Evolutionary conservation across 2,797 vertebrate genomes (phyloP).

Genomic region (Urophycis tenuis): DNA sequence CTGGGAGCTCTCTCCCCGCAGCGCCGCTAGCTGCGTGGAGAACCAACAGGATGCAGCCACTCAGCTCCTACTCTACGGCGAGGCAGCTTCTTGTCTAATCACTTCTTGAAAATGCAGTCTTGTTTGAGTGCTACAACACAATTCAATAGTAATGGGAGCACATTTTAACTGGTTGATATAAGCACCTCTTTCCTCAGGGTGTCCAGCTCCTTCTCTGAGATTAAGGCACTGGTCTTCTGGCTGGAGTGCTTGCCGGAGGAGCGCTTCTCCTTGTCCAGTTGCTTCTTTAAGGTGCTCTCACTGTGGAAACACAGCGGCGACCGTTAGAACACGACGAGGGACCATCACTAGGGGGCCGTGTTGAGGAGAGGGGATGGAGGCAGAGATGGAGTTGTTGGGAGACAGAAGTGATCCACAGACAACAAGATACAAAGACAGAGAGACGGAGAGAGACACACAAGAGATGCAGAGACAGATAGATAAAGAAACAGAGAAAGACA

Average conservation of each 20-base stretch:
- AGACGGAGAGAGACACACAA: not conserved
- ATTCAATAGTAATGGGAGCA: not conserved
- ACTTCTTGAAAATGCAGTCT: not conserved
- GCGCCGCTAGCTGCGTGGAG: slow-evolving; percentile 70
- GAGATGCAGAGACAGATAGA: not conserved
- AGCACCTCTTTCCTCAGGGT: slow-evolving; percentile 84
- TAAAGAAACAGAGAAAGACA: not conserved
- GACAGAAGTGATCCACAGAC: too few relatives aligned
- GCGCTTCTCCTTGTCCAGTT: slow-evolving; percentile 80
- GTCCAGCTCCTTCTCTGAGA: slow-evolving; percentile 83
- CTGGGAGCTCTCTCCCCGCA: slow-evolving; percentile 77
- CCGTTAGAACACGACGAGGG: not conserved
- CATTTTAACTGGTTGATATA: not conserved
- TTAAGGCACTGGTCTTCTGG: slow-evolving; percentile 87
- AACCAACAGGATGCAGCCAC: not conserved
- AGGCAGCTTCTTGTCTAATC: not conserved
- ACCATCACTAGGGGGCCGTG: not conserved
- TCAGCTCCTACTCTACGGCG: not conserved
- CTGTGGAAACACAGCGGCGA: slow-evolving; percentile 58
- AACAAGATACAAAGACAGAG: not conserved
- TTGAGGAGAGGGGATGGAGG: too few relatives aligned
- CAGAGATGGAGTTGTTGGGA: too few relatives aligned
- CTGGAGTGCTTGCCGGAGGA: slow-evolving; percentile 75
- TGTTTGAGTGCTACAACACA: not conserved
- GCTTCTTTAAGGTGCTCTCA: slow-evolving; percentile 79